Evolutionary conservation across 1,140 invertebrate genomes (phyloP), one percentile per base, ranked within the genome.

Genomic region (Ceratosolen fusciceps): DNA sequence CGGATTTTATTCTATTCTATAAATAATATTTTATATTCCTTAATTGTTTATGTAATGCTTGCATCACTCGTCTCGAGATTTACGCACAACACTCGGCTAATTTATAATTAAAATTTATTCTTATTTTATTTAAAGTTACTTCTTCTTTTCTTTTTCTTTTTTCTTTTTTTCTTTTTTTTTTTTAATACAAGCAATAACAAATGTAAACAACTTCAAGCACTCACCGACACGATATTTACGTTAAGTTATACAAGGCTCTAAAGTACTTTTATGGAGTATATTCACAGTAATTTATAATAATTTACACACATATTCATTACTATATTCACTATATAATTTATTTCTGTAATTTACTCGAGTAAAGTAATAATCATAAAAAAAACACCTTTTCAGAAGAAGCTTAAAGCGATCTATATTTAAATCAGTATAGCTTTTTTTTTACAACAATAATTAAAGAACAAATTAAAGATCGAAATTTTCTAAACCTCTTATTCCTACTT

Each of bases 31-130:
- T 37, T 37, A 37, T 65, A 37, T n/a, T n/a, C 19, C 31, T n/a
- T 65, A 65, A 37, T n/a, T 9, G 19, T 31, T 65, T 37, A 37
- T 37, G 34, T n/a, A 19, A 65, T n/a, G 34, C 37, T 65, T 37
- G 1, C 31, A 37, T 62, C 19, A 65, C 19, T 37, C 37, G 8
- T 31, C 37, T 37, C 26, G 1, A n/a, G 0, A n/a, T 3, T 19
- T 16, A 37, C 10, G 2, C 9, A n/a, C n/a, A 65, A 12, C 37
- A 37, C 26, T 37, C 26, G 29, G 31, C 21, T 37, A 31, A 60
- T 31, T 60, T 60, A 14, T 60, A 60, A 60, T 60, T 37, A 37
- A 37, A 37, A 65, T 12, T 60, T 60, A 65, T 37, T 65, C n/a
- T 65, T 3, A 37, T 16, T 37, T 37, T 65, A 65, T 65, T n/a